phyloP scores from a whole-genome alignment of 2,113 vertebrate genomes.

The Poeciliopsis occidentalis region DNA sequence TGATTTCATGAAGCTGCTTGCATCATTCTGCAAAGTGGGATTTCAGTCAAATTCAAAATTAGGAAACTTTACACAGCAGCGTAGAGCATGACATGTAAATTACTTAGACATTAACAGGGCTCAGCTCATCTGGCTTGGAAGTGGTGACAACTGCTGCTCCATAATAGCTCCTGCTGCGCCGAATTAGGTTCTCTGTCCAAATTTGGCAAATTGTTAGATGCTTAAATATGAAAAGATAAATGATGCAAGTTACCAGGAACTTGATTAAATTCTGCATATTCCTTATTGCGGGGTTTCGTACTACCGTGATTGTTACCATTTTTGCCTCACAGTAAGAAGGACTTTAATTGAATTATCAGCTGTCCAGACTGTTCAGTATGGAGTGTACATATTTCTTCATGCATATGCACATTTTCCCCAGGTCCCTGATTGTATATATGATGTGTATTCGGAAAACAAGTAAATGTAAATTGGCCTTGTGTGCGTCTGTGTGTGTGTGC shows the following conservation, averaged over 20 bases:
- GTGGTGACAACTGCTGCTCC: conserved; percentile 37
- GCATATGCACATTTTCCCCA: not conserved
- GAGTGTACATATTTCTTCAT: not conserved
- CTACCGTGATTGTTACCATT: not conserved
- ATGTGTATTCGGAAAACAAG: not conserved
- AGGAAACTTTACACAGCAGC: conserved; percentile 16
- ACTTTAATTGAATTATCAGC: not conserved
- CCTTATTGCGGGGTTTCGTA: not conserved
- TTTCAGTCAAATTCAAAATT: conserved; percentile 8
- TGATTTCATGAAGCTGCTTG: not conserved
- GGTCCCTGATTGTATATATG: too few species aligned
- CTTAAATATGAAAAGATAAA: conserved; percentile 41
- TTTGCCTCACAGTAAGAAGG: not conserved
- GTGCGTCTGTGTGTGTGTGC: not conserved
- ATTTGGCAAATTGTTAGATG: conserved; percentile 8
- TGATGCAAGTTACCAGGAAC: conserved; percentile 3
- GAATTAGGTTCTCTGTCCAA: conserved; percentile 11
- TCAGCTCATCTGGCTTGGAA: conserved; percentile 31
- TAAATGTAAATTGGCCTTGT: not conserved
- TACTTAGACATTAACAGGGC: conserved; percentile 14
- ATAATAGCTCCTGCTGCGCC: conserved; percentile 32
- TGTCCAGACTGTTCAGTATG: not conserved
- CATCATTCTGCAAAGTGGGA: not conserved
- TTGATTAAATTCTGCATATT: not conserved
- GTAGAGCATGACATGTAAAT: conserved; percentile 11